Percentiles rank a stretch among this genome's conserved stretches.
phyloP scores from a whole-genome alignment of 2,113 vertebrate genomes.

The Indicator indicator region DNA sequence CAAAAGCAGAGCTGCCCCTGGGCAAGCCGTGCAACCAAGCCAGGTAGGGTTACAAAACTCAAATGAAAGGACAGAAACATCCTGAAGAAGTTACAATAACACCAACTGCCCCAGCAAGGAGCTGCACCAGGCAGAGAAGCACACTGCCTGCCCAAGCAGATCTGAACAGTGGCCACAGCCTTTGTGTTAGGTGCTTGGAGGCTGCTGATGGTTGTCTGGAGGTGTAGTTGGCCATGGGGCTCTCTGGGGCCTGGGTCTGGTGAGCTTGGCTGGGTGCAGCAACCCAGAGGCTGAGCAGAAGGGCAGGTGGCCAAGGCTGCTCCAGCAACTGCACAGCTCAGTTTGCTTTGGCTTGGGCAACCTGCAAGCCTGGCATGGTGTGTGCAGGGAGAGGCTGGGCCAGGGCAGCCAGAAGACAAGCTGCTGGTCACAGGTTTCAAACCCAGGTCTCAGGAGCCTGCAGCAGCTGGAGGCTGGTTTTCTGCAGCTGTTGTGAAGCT shows the following conservation, averaged over 20 bases:
- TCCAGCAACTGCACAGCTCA: fast-evolving
- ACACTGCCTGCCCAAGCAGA: not conserved
- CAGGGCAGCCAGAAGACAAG: not conserved
- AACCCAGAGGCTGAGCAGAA: not conserved
- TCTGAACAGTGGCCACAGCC: fast-evolving
- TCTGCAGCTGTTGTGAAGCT: not conserved
- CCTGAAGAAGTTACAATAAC: not conserved
- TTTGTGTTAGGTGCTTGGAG: fast-evolving
- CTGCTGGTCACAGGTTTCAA: not conserved
- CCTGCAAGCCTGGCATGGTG: not conserved
- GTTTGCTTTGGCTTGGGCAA: not conserved
- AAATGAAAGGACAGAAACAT: not conserved
- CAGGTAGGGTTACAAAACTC: not conserved
- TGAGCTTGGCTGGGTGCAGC: not conserved
- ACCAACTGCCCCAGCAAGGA: not conserved
- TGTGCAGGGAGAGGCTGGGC: not conserved
- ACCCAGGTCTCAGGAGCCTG: not conserved
- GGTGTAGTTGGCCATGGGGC: not conserved
- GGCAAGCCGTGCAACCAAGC: not conserved
- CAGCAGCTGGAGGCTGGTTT: not conserved
- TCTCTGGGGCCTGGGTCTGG: not conserved
- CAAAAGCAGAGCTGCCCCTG: not conserved
- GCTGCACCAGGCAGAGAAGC: not conserved
- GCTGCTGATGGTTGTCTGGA: fast-evolving
- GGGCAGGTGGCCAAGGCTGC: not conserved